Evolutionary conservation across 2,888 invertebrate genomes (phyloP), one percentile per base, ranked within the genome.

Genomic region (Petrophora chlorosata): DNA sequence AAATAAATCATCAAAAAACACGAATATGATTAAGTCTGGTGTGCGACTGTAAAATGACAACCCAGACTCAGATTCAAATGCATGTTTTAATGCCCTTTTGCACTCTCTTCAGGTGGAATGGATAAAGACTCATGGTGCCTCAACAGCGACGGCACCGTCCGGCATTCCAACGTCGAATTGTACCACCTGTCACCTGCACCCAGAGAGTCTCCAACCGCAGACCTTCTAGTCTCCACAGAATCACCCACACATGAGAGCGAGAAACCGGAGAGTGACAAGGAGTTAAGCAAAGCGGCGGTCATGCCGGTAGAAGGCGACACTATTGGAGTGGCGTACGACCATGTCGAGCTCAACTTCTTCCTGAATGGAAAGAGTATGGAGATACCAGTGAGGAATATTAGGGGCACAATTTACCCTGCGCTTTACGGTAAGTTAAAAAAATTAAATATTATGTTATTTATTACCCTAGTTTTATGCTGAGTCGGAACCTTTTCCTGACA

Each of bases 41-140:
- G n/a, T n/a, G n/a, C n/a, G n/a, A n/a, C n/a, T n/a, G n/a, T n/a
- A n/a, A n/a, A n/a, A n/a, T n/a, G n/a, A n/a, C n/a, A n/a, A n/a
- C n/a, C n/a, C n/a, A n/a, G n/a, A n/a, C n/a, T n/a, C n/a, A n/a
- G n/a, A n/a, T n/a, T n/a, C n/a, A n/a, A n/a, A n/a, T n/a, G n/a
- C n/a, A n/a, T n/a, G n/a, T n/a, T n/a, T n/a, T n/a, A n/a, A n/a
- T n/a, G n/a, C n/a, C n/a, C n/a, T n/a, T n/a, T n/a, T n/a, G n/a
- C n/a, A n/a, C n/a, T n/a, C n/a, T n/a, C n/a, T n/a, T n/a, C 82
- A 79, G 95, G 98, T 38, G 98, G 98, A 2, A 92, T 94, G 64
- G 97, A 98, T 75, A 92, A 94, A 49, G 95, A 97, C 65, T 97
- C 98, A 10, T 99, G 99, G 99, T 96, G 98, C 49, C 85, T 99